These are phyloP conservation scores for Leptinotarsa undecemlineata DNA, from an alignment of 1,140 invertebrate species.

Conservation along the genomic window DNA sequence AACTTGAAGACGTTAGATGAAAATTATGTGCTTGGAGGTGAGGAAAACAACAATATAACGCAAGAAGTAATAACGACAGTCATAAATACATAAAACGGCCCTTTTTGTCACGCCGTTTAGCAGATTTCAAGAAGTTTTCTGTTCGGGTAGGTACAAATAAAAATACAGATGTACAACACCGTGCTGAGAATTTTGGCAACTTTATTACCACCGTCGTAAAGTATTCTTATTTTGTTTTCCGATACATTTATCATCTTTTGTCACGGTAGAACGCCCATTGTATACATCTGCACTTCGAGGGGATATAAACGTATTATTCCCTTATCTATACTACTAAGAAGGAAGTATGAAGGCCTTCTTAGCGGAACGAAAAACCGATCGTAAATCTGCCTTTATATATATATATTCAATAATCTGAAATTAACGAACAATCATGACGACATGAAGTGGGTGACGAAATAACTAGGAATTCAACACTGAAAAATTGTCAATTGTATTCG, in stretches of 20 bases:
- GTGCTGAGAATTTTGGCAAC: slow-evolving; percentile 19
- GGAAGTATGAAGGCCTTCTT: not conserved
- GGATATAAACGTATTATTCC: slow-evolving; percentile 16
- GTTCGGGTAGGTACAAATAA: slow-evolving; percentile 12
- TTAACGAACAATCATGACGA: not conserved
- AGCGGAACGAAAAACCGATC: not conserved
- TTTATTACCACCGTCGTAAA: slow-evolving; percentile 22
- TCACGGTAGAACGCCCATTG: slow-evolving; percentile 23
- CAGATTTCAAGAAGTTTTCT: slow-evolving; percentile 12
- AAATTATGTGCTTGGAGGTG: not conserved
- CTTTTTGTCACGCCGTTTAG: slow-evolving; percentile 19
- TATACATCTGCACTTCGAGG: slow-evolving; percentile 5
- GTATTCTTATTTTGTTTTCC: slow-evolving; percentile 21
- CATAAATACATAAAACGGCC: slow-evolving; percentile 24
- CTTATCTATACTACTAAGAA: not conserved
- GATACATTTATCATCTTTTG: slow-evolving; percentile 23
- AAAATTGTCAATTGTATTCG: too few relatives aligned
- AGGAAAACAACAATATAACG: slow-evolving; percentile 20
- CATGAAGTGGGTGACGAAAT: not conserved
- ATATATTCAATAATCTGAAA: slow-evolving; percentile 2
- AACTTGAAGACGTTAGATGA: not conserved
- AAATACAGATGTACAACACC: slow-evolving; percentile 17
- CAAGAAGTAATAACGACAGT: slow-evolving; percentile 19
- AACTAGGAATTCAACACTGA: too few relatives aligned
- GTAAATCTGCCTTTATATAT: not conserved